Base-by-base conservation (phyloP, 2,888 invertebrate genomes). In the Lepas anatifera region DNA sequence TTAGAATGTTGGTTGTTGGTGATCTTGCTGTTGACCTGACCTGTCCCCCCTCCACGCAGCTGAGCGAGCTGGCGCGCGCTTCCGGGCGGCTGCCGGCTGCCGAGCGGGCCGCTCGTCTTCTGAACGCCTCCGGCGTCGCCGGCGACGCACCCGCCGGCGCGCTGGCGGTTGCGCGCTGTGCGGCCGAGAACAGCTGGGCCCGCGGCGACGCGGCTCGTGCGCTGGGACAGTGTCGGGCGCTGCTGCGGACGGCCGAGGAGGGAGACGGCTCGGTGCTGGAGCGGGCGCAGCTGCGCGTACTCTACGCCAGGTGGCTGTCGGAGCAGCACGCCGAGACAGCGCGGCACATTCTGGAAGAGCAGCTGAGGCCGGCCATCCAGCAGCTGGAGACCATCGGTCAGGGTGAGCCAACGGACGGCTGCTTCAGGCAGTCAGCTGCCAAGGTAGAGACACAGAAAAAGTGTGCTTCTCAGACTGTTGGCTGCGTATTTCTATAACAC, bases 261-360 rank as follows among this genome's bases (percentile, higher is more conserved):
- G 25, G 27, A 13, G 50, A 10, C 27, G 27, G 8, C 3, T 27
- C 27, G 7, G 27, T 18, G 8, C 58, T 58, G 22, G 32, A 58
- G 58, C 58, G 32, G 58, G 58, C 58, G 7, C 66, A 27, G 66
- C 66, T 66, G 37, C 11, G n/a, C 39, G 37, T 37, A 25, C 39
- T 39, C 39, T 66, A 66, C 39, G 66, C 66, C 66, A 39, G 66
- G 27, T 66, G 66, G 66, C 66, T 66, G 66, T 41, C 41, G 25
- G 66, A 66, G 27, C 18, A 22, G 25, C 66, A 66, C 27, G n/a
- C 39, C 3, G 66, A 37, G 39, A 27, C 27, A 8, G 25, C 66
- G 7, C 66, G 18, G 25, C 25, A 10, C 27, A 39, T 66, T 18
- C 39, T 66, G 37, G 25, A 66, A 25, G 39, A 66, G 39, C 66